Conservation (phyloP, 2,888 invertebrate species). For the Lordiphosa andalusiaca region DNA sequence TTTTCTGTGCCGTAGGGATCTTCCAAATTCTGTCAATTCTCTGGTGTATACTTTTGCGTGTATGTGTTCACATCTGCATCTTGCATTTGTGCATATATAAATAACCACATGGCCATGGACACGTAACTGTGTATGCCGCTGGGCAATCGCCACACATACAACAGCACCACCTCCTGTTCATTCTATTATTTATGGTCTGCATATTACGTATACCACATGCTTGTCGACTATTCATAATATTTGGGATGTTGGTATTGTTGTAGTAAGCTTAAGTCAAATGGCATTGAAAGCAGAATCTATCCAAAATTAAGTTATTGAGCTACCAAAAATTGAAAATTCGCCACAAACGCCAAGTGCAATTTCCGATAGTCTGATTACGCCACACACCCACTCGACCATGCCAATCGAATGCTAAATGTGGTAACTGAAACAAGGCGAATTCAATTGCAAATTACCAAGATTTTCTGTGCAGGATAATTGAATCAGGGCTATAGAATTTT, state of each 20-base stretch:
- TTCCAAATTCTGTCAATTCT: conserved; percentile 4
- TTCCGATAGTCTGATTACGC: conserved; percentile 38
- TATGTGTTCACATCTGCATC: conserved; percentile 34
- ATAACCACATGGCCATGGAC: conserved; percentile 42
- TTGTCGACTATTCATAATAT: conserved; percentile 17
- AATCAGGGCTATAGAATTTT: not conserved
- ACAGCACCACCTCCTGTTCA: not conserved
- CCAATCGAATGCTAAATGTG: conserved; percentile 7
- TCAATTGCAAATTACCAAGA: conserved; percentile 5
- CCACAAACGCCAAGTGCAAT: conserved; percentile 35
- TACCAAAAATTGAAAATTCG: conserved; percentile 34
- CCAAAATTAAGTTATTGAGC: conserved; percentile 1
- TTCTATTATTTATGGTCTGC: conserved; percentile 61
- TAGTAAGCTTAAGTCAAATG: conserved; percentile 8
- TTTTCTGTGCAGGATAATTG: conserved; percentile 25
- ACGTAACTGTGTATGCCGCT: conserved; percentile 48
- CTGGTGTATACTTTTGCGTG: conserved; percentile 1
- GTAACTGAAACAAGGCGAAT: conserved; percentile 5
- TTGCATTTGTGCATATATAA: conserved; percentile 54
- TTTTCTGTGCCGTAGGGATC: not conserved
- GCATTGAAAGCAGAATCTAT: conserved; percentile 17
- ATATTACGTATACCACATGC: conserved; percentile 57
- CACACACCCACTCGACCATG: conserved; percentile 1
- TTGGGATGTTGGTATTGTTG: conserved; percentile 10
- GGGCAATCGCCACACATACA: conserved; percentile 16